A percentile compares a stretch with the other conserved stretches of the same genome.
phyloP scores from a whole-genome alignment of 1,140 invertebrate genomes.

The Drosophila albomicans region DNA sequence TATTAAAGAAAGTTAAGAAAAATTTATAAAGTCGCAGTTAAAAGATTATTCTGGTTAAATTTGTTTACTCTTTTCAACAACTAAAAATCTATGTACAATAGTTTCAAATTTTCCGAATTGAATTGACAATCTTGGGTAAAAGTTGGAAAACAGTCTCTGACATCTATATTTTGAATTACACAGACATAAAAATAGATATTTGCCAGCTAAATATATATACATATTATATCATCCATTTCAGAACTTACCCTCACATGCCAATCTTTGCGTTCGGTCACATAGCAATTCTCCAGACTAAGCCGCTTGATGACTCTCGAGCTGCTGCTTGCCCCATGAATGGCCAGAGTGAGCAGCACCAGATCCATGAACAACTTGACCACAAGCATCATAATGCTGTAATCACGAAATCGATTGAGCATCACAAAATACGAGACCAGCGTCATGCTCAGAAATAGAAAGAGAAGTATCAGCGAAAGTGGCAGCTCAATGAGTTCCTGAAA shows the following conservation, averaged over 20 bases:
- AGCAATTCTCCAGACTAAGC: conserved; percentile 62
- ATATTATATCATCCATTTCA: background rate
- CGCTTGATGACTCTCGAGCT: conserved; percentile 49
- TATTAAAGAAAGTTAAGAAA: too few relatives aligned
- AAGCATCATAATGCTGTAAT: conserved; percentile 47
- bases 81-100: too few relatives aligned
- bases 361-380: conserved; percentile 57
- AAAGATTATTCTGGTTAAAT: too few relatives aligned
- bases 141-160: too few relatives aligned
- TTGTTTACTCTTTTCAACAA: too few relatives aligned
- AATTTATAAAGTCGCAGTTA: too few relatives aligned
- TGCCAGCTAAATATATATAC: too few relatives aligned
- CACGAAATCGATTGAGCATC: conserved; percentile 24
- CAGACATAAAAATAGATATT: too few relatives aligned
- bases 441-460: conserved; percentile 50
- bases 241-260: conserved; percentile 58
- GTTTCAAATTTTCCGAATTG: too few relatives aligned
- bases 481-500: conserved; percentile 62
- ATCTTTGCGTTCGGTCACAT: conserved; percentile 48
- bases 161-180: too few relatives aligned
- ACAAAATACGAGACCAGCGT: conserved; percentile 53
- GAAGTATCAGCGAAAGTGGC: conserved; percentile 42
- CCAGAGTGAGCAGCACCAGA: conserved; percentile 61
- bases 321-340: conserved; percentile 58
- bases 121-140: too few relatives aligned